A percentile compares a stretch with the other conserved stretches of the same genome.
Evolutionary conservation across 2,113 vertebrate genomes (phyloP).

Genomic region (Eubucco bourcierii): DNA sequence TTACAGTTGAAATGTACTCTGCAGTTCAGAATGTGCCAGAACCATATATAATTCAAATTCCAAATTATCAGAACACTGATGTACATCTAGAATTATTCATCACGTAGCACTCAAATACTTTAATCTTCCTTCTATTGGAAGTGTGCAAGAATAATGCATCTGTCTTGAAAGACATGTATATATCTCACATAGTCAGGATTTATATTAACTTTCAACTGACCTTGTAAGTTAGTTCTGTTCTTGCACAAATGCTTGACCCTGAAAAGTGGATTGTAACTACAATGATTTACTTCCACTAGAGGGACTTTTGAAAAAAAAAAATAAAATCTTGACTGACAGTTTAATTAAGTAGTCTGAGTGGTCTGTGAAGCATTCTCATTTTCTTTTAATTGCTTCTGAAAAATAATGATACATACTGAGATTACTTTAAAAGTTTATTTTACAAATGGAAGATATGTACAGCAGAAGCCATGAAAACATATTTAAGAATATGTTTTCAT

Average conservation of each 20-base stretch:
- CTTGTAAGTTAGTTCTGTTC: constrained; percentile 20
- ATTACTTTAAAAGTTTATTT: not conserved
- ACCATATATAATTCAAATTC: not conserved
- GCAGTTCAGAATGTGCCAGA: not conserved
- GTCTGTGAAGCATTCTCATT: constrained; percentile 34
- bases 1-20: not conserved
- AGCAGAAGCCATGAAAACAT: not conserved
- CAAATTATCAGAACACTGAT: not conserved
- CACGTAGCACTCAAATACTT: not conserved
- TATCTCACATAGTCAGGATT: not conserved
- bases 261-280: constrained; percentile 10
- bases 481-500: not conserved
- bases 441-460: not conserved
- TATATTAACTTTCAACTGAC: constrained; percentile 24
- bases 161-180: not conserved
- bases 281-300: not conserved
- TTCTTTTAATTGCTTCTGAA: constrained; percentile 4
- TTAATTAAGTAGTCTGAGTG: constrained; percentile 32
- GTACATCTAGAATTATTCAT: not conserved
- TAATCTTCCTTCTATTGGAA: not conserved
- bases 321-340: constrained; percentile 8
- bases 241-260: not conserved
- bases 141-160: not conserved
- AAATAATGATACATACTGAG: not conserved
- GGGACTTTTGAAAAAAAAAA: constrained; percentile 27